Percentiles rank a stretch among this genome's conserved stretches.
Conservation (phyloP, 2,888 invertebrate species). For the Zaprionus bogoriensis region DNA sequence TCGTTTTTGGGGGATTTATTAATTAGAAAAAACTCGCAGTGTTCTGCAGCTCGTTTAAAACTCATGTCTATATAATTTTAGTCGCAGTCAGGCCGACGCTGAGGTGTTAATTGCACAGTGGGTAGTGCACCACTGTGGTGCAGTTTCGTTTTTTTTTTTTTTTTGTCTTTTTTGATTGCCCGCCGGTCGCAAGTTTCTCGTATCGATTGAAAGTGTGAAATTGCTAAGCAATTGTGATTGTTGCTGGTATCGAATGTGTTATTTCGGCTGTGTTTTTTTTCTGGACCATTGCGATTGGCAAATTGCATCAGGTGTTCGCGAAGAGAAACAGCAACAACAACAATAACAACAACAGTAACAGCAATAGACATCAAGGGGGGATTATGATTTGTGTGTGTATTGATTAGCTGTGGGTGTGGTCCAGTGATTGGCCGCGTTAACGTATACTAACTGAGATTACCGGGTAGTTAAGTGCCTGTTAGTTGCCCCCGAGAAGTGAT, state of each 20-base stretch:
- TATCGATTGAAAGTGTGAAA: slow-evolving; percentile 75
- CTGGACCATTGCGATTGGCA: slow-evolving; percentile 62
- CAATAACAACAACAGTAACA: not conserved
- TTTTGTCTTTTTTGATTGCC: slow-evolving; percentile 39
- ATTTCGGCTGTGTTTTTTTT: slow-evolving; percentile 34
- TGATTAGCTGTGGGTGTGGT: slow-evolving; percentile 73
- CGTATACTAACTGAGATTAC: slow-evolving; percentile 40
- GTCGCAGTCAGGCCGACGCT: slow-evolving; percentile 45
- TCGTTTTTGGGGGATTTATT: slow-evolving; percentile 65
- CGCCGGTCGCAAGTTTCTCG: slow-evolving; percentile 54
- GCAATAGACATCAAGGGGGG: slow-evolving; percentile 5
- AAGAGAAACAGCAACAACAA: not conserved
- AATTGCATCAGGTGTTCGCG: slow-evolving; percentile 72
- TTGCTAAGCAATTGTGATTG: slow-evolving; percentile 78
- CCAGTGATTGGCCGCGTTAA: slow-evolving; percentile 63
- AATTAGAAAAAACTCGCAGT: slow-evolving; percentile 59
- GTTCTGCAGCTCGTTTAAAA: slow-evolving; percentile 55
- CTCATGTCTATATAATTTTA: slow-evolving; percentile 66
- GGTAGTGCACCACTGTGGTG: slow-evolving; percentile 45
- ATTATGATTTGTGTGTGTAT: slow-evolving; percentile 69
- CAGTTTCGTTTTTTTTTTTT: not conserved
- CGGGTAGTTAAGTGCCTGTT: slow-evolving; percentile 31
- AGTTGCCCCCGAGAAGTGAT: slow-evolving; percentile 20
- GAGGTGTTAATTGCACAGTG: slow-evolving; percentile 80
- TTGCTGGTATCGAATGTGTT: slow-evolving; percentile 42